These are phyloP conservation scores for Odontothrips loti DNA, from an alignment of 2,888 invertebrate genomes.

Conservation along the genomic window DNA sequence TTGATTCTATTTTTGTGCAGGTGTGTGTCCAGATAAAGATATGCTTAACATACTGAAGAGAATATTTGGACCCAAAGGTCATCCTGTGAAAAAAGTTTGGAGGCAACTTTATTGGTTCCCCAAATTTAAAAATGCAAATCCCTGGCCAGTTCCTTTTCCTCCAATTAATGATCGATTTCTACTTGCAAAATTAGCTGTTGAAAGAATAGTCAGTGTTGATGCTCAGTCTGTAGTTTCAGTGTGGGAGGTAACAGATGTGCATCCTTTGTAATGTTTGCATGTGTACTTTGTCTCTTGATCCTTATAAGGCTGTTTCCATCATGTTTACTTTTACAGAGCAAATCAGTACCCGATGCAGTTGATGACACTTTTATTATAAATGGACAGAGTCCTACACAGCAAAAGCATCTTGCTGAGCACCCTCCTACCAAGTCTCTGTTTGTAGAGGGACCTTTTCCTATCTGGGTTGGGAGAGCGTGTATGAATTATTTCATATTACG, in stretches of 20 bases:
- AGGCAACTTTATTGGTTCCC: constrained; percentile 89
- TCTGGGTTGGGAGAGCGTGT: constrained; percentile 70
- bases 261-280: neutral
- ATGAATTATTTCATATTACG: constrained; percentile 80
- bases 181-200: constrained; percentile 75
- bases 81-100: constrained; percentile 70
- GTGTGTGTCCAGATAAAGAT: constrained; percentile 87
- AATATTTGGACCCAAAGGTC: constrained; percentile 75
- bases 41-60: constrained; percentile 76
- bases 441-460: constrained; percentile 78
- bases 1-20: constrained; percentile 46
- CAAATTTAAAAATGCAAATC: constrained; percentile 85
- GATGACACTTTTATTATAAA: constrained; percentile 92
- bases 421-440: constrained; percentile 59
- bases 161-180: constrained; percentile 73
- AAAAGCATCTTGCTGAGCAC: constrained; percentile 63
- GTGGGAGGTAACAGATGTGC: constrained; percentile 54
- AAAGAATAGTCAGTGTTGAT: constrained; percentile 80
- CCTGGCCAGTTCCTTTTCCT: constrained; percentile 75
- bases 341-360: constrained; percentile 65
- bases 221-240: constrained; percentile 60
- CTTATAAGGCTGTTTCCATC: neutral
- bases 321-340: constrained; percentile 51
- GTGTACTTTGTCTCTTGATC: neutral
- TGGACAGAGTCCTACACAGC: constrained; percentile 75